Conservation (phyloP, 2,888 invertebrate species). For the Drosophila quinaria region DNA sequence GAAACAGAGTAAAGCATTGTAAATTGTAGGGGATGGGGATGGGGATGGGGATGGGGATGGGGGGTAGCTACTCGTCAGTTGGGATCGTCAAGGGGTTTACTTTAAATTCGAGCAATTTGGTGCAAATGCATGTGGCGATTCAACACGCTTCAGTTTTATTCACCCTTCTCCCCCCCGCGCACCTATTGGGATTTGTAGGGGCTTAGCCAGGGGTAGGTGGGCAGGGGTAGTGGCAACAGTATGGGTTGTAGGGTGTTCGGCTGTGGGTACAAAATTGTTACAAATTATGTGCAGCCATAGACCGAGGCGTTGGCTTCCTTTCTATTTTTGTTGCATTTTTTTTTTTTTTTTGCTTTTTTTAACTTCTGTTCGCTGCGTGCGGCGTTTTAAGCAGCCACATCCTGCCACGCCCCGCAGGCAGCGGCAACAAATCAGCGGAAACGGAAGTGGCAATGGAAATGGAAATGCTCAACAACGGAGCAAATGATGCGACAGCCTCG, state of each 20-base stretch:
- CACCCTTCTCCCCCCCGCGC: neutral
- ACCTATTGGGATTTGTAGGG: constrained; percentile 34
- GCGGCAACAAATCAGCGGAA: constrained; percentile 80
- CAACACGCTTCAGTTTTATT: constrained; percentile 13
- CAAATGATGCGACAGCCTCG: constrained; percentile 68
- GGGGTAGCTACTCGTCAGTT: neutral
- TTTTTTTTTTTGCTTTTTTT: constrained; percentile 20
- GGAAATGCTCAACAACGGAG: constrained; percentile 73
- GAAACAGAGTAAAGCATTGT: constrained; percentile 33
- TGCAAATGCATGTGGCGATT: constrained; percentile 59
- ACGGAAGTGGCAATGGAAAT: constrained; percentile 79
- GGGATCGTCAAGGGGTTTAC: constrained; percentile 43
- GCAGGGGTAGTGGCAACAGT: neutral
- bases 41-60: constrained; percentile 2
- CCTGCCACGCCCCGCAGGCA: constrained; percentile 58
- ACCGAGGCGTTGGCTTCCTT: constrained; percentile 26
- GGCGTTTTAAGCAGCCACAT: constrained; percentile 77
- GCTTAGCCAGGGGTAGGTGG: neutral
- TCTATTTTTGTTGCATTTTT: too few species aligned
- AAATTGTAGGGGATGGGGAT: constrained; percentile 41
- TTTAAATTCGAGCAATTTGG: constrained; percentile 76
- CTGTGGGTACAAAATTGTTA: constrained; percentile 71
- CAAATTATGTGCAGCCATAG: constrained; percentile 77
- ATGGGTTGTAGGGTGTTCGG: neutral
- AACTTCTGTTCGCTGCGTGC: constrained; percentile 64